Evolutionary conservation across 2,113 vertebrate species (phyloP).

Genomic region (Trematomus loennbergii): DNA sequence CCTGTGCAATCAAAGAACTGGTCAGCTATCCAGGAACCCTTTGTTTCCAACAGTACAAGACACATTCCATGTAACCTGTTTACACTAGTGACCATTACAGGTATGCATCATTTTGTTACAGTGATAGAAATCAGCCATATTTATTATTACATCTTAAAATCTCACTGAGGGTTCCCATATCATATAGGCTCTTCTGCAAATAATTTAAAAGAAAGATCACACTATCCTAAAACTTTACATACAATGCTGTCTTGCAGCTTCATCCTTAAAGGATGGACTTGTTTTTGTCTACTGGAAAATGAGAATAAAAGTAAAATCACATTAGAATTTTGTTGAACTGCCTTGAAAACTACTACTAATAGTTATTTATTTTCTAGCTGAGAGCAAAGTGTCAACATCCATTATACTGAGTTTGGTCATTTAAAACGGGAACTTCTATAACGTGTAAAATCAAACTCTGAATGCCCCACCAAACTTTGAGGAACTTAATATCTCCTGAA

Average conservation of each 20-base stretch:
- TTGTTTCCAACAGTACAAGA: background rate
- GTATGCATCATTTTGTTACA: background rate
- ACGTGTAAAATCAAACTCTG: background rate
- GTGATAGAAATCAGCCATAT: background rate
- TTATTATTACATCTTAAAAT: background rate
- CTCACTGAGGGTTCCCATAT: background rate
- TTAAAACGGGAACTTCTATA: background rate
- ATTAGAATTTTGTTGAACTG: background rate
- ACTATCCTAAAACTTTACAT: background rate
- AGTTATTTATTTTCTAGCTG: background rate
- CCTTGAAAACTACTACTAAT: background rate
- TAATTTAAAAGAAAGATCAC: background rate
- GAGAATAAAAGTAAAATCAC: background rate
- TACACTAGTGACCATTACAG: background rate
- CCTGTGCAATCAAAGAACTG: conserved; percentile 2
- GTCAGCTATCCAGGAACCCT: conserved; percentile 1
- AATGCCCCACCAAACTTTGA: background rate
- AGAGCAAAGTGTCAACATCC: background rate
- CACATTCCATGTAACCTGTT: background rate
- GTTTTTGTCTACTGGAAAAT: background rate
- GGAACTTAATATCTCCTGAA: background rate
- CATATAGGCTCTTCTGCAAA: too few species aligned
- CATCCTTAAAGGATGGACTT: too few species aligned
- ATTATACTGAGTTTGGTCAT: background rate
- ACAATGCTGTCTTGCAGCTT: background rate